These are phyloP conservation scores for Lordiphosa clarofinis DNA, from an alignment of 1,140 invertebrate genomes.

Conservation along the genomic window DNA sequence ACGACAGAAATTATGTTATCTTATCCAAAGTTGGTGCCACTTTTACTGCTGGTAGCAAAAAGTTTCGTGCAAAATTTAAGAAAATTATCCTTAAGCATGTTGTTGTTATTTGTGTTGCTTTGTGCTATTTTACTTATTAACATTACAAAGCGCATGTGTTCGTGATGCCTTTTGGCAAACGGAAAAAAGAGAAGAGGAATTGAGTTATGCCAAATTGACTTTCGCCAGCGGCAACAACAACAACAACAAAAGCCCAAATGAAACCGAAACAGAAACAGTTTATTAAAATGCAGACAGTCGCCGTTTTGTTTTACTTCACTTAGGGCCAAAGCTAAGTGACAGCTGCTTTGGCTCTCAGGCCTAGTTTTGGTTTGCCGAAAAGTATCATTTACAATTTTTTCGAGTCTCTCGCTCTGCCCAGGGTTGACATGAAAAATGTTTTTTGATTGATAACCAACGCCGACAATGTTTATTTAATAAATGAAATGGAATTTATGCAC, in stretches of 20 bases:
- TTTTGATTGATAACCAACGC: slow-evolving; percentile 62
- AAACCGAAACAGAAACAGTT: slow-evolving; percentile 1
- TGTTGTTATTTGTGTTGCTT: slow-evolving; percentile 1
- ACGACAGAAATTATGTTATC: slow-evolving; percentile 77
- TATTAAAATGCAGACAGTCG: slow-evolving; percentile 63
- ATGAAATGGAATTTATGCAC: slow-evolving; percentile 42
- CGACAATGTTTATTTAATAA: slow-evolving; percentile 66
- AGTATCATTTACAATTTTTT: slow-evolving; percentile 42
- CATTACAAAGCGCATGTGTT: slow-evolving; percentile 61
- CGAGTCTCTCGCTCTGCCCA: not conserved
- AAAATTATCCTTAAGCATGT: slow-evolving; percentile 60
- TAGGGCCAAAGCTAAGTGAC: slow-evolving; percentile 42
- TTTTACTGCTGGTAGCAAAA: slow-evolving; percentile 42
- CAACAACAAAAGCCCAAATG: too few species aligned
- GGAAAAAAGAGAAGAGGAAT: too few species aligned
- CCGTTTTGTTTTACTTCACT: slow-evolving; percentile 43
- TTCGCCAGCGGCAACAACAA: too few species aligned
- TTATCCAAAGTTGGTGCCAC: slow-evolving; percentile 68
- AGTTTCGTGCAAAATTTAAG: slow-evolving; percentile 53
- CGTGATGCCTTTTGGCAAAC: slow-evolving; percentile 37
- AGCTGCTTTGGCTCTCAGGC: slow-evolving; percentile 65
- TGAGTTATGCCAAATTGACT: too few species aligned
- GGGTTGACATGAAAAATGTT: slow-evolving; percentile 44
- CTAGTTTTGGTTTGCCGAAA: slow-evolving; percentile 30
- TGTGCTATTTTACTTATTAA: slow-evolving; percentile 50